These are phyloP conservation scores for Vanessa tameamea DNA, from an alignment of 1,140 invertebrate species.

Conservation along the genomic window DNA sequence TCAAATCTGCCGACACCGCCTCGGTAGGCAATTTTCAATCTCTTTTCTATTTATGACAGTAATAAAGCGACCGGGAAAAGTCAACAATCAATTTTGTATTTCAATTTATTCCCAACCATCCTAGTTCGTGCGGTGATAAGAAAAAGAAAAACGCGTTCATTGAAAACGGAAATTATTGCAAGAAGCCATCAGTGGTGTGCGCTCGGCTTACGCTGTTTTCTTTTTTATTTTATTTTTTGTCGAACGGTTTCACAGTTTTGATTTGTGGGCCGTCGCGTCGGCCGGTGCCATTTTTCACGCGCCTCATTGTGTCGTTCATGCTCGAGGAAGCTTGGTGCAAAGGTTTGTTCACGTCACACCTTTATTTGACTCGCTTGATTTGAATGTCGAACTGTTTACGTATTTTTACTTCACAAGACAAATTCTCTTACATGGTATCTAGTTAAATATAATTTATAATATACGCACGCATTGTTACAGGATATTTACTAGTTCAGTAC, in stretches of 20 bases:
- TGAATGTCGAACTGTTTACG: slow-evolving; percentile 8
- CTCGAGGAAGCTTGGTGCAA: slow-evolving; percentile 46
- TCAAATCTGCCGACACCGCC: slow-evolving; percentile 56
- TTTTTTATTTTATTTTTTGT: slow-evolving; percentile 52
- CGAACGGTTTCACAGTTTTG: slow-evolving; percentile 65
- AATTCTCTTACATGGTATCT: not conserved
- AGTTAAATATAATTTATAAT: not conserved
- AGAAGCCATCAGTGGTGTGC: slow-evolving; percentile 79
- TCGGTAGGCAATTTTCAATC: slow-evolving; percentile 78
- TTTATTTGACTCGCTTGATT: slow-evolving; percentile 43
- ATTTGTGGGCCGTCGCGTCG: slow-evolving; percentile 65
- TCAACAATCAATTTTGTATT: slow-evolving; percentile 82
- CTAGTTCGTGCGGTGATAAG: slow-evolving; percentile 78
- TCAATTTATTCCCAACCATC: slow-evolving; percentile 80
- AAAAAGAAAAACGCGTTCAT: slow-evolving; percentile 80
- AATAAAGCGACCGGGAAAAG: slow-evolving; percentile 79
- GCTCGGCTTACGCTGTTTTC: slow-evolving; percentile 62
- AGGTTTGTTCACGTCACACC: slow-evolving; percentile 52
- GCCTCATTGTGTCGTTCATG: slow-evolving; percentile 64
- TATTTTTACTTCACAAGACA: not conserved
- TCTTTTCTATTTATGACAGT: slow-evolving; percentile 79
- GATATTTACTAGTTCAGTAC: no score
- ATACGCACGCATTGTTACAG: not conserved
- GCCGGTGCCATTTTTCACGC: slow-evolving; percentile 64
- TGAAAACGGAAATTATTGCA: slow-evolving; percentile 81